Conservation (phyloP, 2,797 vertebrate species). For the Hypotaenidia okinawae region DNA sequence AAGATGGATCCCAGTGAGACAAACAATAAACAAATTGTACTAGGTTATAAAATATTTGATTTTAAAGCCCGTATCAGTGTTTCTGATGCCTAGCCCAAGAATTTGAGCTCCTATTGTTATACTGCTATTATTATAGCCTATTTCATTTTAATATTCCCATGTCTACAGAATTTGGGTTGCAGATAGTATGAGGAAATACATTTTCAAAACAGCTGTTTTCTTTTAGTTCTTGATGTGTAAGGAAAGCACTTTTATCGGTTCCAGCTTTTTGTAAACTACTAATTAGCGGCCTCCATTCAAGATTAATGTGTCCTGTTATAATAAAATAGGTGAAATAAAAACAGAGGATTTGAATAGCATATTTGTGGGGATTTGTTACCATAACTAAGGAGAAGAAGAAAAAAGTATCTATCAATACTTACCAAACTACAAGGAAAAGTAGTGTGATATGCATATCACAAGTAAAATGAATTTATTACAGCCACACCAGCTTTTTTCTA, state of each 20-base stretch:
- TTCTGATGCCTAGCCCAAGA: not conserved
- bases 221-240: not conserved
- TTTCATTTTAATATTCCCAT: not conserved
- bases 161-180: not conserved
- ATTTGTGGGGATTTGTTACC: not conserved
- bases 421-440: conserved; percentile 2
- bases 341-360: not conserved
- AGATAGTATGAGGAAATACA: not conserved
- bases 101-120: not conserved
- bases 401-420: not conserved
- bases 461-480: not conserved
- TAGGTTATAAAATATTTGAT: not conserved
- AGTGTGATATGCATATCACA: not conserved
- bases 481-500: not conserved
- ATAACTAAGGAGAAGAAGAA: not conserved
- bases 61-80: not conserved
- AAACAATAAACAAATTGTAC: not conserved
- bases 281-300: not conserved
- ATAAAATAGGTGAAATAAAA: not conserved
- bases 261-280: not conserved
- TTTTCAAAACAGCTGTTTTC: not conserved
- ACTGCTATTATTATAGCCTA: not conserved
- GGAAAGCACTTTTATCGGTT: not conserved
- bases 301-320: not conserved
- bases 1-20: not conserved